Conservation (phyloP, 2,888 invertebrate species). For the Germaria angustata region DNA sequence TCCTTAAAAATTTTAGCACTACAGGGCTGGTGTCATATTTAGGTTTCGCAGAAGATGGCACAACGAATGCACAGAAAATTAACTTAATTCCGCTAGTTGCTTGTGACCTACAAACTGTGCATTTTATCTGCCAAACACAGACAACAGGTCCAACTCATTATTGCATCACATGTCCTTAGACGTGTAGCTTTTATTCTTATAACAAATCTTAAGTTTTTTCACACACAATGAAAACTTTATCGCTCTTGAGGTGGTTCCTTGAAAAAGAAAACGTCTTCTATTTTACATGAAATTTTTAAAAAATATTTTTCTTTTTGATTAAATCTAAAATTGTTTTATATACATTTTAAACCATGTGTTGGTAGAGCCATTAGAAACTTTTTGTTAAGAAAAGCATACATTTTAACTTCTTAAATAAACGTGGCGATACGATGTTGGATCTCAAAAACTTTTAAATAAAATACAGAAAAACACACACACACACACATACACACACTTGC, state of each 20-base stretch:
- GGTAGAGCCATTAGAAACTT: background rate
- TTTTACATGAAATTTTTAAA: background rate
- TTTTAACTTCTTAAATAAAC: slow-evolving; percentile 47
- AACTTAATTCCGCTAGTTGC: too few relatives aligned
- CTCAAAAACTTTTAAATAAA: slow-evolving; percentile 42
- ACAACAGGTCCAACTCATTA: too few relatives aligned
- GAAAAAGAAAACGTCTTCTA: background rate
- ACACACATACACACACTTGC: background rate
- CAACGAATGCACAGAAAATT: too few relatives aligned
- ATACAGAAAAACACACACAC: background rate
- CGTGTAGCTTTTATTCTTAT: too few relatives aligned
- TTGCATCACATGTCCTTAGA: too few relatives aligned
- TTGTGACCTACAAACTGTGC: too few relatives aligned
- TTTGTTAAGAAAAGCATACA: slow-evolving; percentile 31
- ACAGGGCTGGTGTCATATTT: too few relatives aligned
- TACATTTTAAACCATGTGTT: background rate
- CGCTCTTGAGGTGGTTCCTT: background rate
- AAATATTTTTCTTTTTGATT: background rate
- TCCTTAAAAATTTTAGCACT: too few relatives aligned
- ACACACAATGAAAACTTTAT: background rate
- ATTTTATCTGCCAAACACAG: too few relatives aligned
- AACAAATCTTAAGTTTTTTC: too few relatives aligned
- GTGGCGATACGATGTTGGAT: background rate
- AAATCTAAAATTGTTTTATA: slow-evolving; percentile 22
- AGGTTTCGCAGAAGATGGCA: too few relatives aligned